phyloP scores from a whole-genome alignment of 2,797 vertebrate species.

The Bryconaethiops microstoma region DNA sequence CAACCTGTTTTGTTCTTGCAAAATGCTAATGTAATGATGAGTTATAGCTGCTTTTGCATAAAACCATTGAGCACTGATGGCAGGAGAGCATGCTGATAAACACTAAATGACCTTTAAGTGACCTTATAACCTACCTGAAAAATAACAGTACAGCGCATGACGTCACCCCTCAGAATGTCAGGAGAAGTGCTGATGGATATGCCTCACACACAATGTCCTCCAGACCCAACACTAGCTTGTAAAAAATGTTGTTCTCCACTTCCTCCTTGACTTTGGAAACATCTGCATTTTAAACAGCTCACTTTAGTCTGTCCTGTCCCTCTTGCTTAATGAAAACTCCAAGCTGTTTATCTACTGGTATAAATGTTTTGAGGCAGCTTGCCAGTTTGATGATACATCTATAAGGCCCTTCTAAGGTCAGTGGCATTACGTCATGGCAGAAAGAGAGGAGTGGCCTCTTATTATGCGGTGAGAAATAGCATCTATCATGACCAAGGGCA shows the following conservation, averaged over 20 bases:
- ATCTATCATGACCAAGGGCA: not conserved
- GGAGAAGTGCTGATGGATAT: not conserved
- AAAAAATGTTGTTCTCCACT: not conserved
- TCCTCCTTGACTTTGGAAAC: conserved; percentile 47
- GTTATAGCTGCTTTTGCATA: too few species aligned
- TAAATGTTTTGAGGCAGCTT: conserved; percentile 27
- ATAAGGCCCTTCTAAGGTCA: not conserved
- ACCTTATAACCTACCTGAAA: not conserved
- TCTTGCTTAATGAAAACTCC: not conserved
- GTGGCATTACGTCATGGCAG: not conserved
- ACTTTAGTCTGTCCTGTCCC: not conserved
- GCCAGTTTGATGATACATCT: not conserved
- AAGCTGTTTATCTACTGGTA: conserved; percentile 29
- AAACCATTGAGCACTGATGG: too few species aligned
- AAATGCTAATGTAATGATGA: too few species aligned
- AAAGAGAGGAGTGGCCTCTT: not conserved
- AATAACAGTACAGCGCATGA: not conserved
- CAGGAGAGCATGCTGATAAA: too few species aligned
- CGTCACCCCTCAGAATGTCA: not conserved
- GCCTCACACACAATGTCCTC: not conserved
- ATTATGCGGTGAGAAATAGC: not conserved
- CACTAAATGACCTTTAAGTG: too few species aligned
- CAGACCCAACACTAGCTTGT: too few species aligned
- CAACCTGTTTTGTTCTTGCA: too few species aligned
- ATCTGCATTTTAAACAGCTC: conserved; percentile 9